Percentiles rank a stretch among this genome's conserved stretches.
Conservation (phyloP, 2,797 vertebrate genomes). For the Rousettus madagascariensis region DNA sequence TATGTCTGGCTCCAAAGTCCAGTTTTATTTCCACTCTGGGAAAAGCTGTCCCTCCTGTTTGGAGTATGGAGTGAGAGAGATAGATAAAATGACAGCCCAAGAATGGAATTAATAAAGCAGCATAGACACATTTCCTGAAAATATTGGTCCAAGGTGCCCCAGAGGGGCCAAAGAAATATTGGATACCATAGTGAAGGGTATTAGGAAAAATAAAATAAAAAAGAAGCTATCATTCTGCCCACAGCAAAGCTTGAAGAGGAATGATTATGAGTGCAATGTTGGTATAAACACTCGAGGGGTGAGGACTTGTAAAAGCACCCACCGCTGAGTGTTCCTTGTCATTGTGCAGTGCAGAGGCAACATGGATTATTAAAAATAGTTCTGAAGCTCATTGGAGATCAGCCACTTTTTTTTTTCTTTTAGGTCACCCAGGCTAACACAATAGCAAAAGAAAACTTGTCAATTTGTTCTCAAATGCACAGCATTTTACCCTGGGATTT, state of each 20-base stretch:
- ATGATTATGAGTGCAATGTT: slow-evolving; percentile 63
- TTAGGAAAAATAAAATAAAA: slow-evolving; percentile 53
- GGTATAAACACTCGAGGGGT: slow-evolving; percentile 64
- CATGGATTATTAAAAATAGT: slow-evolving; percentile 79
- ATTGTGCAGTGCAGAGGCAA: slow-evolving; percentile 64
- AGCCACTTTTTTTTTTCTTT: slow-evolving; percentile 63
- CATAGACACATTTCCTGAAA: not conserved
- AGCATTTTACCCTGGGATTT: slow-evolving; percentile 67
- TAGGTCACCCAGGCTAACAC: slow-evolving; percentile 61
- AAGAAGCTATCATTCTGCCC: slow-evolving; percentile 7
- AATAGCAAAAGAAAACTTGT: slow-evolving; percentile 77
- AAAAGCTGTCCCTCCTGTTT: not conserved
- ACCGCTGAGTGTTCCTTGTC: slow-evolving; percentile 54
- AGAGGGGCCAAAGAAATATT: slow-evolving; percentile 19
- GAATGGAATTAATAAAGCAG: slow-evolving; percentile 32
- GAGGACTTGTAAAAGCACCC: slow-evolving; percentile 54
- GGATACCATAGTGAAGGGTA: not conserved
- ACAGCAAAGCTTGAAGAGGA: slow-evolving; percentile 52
- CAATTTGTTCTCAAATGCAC: slow-evolving; percentile 79
- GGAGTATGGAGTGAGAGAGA: not conserved
- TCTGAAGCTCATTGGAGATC: slow-evolving; percentile 61
- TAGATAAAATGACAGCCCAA: not conserved
- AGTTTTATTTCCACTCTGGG: not conserved
- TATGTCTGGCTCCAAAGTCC: not conserved
- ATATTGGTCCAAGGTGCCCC: not conserved